Evolutionary conservation across 1,140 invertebrate genomes (phyloP).

Genomic region (Spodoptera litura): DNA sequence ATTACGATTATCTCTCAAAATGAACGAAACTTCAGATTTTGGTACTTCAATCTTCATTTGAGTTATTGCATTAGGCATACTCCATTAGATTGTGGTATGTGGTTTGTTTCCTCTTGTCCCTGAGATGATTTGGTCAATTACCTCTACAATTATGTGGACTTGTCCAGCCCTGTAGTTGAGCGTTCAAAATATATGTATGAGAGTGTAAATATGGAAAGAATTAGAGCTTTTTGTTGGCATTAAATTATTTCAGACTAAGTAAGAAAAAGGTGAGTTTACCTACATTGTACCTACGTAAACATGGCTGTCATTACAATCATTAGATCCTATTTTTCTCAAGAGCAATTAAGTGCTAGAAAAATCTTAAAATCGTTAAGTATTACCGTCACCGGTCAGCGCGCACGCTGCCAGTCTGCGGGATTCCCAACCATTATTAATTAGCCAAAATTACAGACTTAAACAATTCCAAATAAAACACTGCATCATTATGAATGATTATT

Average conservation of each 20-base stretch:
- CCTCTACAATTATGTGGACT: background rate
- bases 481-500: constrained; percentile 36
- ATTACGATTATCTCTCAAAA: background rate
- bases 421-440: constrained; percentile 39
- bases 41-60: constrained; percentile 8
- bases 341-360: background rate
- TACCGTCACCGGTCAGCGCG: constrained; percentile 11
- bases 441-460: constrained; percentile 21
- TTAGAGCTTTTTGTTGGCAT: too few relatives aligned
- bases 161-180: too few relatives aligned
- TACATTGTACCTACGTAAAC: too few relatives aligned
- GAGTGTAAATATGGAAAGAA: too few relatives aligned
- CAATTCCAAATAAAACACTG: constrained; percentile 23
- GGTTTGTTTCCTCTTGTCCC: background rate
- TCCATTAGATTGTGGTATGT: background rate
- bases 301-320: background rate
- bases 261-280: background rate
- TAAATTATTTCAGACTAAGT: too few relatives aligned
- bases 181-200: too few relatives aligned
- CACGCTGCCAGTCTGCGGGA: background rate
- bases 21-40: constrained; percentile 13
- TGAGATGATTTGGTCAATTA: background rate
- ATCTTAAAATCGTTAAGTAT: background rate
- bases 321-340: background rate
- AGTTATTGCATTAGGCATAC: constrained; percentile 21